Evolutionary conservation across 2,113 vertebrate species (phyloP), one percentile per base, ranked within the genome.

Genomic region (Eulemur macaco): DNA sequence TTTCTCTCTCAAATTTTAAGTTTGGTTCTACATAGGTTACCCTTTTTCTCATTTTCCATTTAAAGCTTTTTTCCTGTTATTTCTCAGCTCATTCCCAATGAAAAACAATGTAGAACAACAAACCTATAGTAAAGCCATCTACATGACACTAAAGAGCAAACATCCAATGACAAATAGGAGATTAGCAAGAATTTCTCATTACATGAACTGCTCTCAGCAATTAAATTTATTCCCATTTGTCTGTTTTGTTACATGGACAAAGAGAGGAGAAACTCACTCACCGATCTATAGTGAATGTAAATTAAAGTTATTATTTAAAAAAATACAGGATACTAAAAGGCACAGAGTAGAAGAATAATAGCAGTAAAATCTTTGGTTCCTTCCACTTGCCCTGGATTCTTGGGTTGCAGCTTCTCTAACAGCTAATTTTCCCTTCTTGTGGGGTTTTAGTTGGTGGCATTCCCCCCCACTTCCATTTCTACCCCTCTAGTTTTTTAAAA

Each of bases 351-450:
- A 93, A 94, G 93, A 88, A 97, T 95, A 98, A 97, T 39, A 97
- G 96, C 85, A 96, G 81, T 80, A 76, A 89, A 96, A 91, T 94
- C 97, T 97, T 83, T 89, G 86, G 96, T 95, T 96, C 97, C 96
- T 97, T 97, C 98, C 97, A 98, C 94, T 95, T 96, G 97, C 98
- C 97, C 97, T 97, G 97, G 96, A 97, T 97, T 98, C 97, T 97
- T 93, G 87, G 96, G 89, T 60, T 91, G 90, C 94, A 95, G 97
- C 96, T 98, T 97, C 97, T 97, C 96, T 98, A 71, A 77, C 73
- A 82, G 96, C 86, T 91, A 21, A 78, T 95, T 92, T 56, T 98
- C 94, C 74, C 96, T 97, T 97, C 98, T 97, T 98, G 97, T 95
- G 94, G 91, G 97, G 97, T 96, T 98, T 98, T 95, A 94, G 98